Conservation (phyloP, 2,797 vertebrate species). For the Oophaga sylvatica region DNA sequence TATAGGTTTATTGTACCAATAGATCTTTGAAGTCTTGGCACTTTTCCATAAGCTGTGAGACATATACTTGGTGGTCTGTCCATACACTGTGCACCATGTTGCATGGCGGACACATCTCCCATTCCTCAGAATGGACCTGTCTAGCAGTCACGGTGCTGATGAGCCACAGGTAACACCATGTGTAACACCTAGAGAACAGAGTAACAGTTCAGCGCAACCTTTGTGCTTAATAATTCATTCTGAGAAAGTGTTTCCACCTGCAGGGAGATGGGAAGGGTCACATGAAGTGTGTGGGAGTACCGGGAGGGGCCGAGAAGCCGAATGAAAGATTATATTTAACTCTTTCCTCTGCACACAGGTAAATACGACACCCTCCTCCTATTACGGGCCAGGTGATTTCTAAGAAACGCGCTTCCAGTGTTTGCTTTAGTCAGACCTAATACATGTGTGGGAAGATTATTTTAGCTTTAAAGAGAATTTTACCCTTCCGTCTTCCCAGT, state of each 20-base stretch:
- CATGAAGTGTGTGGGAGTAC: constrained; percentile 30
- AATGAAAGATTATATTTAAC: constrained; percentile 58
- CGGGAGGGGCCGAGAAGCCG: constrained; percentile 58
- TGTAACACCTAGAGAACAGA: not conserved
- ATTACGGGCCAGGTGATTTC: constrained; percentile 64
- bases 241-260: constrained; percentile 62
- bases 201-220: constrained; percentile 14
- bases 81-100: not conserved
- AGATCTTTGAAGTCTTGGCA: not conserved
- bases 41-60: not conserved
- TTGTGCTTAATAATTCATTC: not conserved
- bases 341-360: constrained; percentile 6
- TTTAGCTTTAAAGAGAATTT: constrained; percentile 4
- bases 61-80: no score
- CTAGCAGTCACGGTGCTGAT: not conserved
- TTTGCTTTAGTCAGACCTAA: constrained; percentile 41
- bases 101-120: not conserved
- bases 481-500: not conserved
- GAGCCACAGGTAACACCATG: not conserved
- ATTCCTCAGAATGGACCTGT: not conserved
- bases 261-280: constrained; percentile 62
- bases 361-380: constrained; percentile 56
- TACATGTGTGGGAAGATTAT: not conserved
- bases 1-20: no score
- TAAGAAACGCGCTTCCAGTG: constrained; percentile 41